Percentiles rank a stretch among this genome's conserved stretches.
These are phyloP conservation scores for Eupithecia centaureata DNA, from an alignment of 2,888 invertebrate genomes.

Conservation along the genomic window DNA sequence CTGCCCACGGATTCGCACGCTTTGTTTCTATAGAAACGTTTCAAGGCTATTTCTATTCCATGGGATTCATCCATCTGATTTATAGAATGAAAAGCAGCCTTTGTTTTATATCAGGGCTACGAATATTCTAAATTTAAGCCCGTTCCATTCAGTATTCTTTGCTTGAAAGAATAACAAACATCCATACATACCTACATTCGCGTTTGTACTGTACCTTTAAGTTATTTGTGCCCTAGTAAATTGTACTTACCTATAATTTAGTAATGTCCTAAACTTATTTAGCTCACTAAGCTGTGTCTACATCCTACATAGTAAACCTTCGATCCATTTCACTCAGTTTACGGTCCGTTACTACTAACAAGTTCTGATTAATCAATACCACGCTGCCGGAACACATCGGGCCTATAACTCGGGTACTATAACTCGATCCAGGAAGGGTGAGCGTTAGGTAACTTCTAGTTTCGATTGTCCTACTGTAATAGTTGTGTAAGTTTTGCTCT, in stretches of 20 bases:
- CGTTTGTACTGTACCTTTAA: too few species aligned
- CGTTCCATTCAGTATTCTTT: too few species aligned
- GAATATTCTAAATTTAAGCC: too few species aligned
- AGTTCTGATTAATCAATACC: constrained; percentile 12
- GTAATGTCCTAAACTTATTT: neutral
- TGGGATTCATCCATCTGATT: too few species aligned
- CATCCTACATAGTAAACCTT: neutral
- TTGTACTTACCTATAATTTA: neutral
- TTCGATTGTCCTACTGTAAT: constrained; percentile 19
- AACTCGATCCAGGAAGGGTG: constrained; percentile 25
- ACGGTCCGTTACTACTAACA: constrained; percentile 1
- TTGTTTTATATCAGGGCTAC: too few species aligned
- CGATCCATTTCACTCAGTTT: neutral
- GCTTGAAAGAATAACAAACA: too few species aligned
- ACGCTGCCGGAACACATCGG: constrained; percentile 15
- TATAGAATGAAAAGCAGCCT: too few species aligned
- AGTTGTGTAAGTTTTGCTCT: constrained; percentile 19
- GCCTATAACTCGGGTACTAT: constrained; percentile 17
- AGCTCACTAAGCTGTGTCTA: neutral
- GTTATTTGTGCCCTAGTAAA: too few species aligned
- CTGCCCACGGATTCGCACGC: too few species aligned
- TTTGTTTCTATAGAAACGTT: too few species aligned
- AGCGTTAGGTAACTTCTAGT: constrained; percentile 18
- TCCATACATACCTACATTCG: too few species aligned
- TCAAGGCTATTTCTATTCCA: too few species aligned